Evolutionary conservation across 1,140 invertebrate species (phyloP).

Genomic region (Nymphalis io): DNA sequence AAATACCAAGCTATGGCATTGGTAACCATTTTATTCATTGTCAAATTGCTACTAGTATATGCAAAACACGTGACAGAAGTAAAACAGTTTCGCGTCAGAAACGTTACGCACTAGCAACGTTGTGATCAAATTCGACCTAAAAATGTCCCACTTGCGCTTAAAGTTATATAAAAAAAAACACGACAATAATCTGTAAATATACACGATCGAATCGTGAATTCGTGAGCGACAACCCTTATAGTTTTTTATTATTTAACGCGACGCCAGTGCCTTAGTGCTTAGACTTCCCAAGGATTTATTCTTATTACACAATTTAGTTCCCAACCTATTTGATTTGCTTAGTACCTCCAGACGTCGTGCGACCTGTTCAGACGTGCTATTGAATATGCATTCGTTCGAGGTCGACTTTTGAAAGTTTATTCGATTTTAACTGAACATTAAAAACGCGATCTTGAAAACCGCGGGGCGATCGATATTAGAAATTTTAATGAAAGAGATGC

Average conservation of each 20-base stretch:
- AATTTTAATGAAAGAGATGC: background rate
- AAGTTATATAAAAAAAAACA: too few species aligned
- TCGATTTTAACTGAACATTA: constrained; percentile 11
- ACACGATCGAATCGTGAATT: background rate
- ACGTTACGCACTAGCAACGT: too few species aligned
- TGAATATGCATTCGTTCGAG: constrained; percentile 32
- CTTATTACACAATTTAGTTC: constrained; percentile 20
- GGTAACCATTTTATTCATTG: too few species aligned
- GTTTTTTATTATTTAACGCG: constrained; percentile 20
- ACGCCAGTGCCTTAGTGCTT: constrained; percentile 16
- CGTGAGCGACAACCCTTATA: background rate
- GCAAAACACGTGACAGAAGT: too few species aligned
- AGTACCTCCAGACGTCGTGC: constrained; percentile 20
- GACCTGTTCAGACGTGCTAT: constrained; percentile 25
- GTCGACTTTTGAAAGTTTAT: constrained; percentile 21
- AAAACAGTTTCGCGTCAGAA: too few species aligned
- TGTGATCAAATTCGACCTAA: too few species aligned
- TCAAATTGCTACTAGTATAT: too few species aligned
- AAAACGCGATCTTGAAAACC: background rate
- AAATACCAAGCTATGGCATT: too few species aligned
- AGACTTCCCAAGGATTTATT: constrained; percentile 36
- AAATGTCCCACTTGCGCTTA: too few species aligned
- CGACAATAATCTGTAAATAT: background rate
- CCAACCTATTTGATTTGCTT: constrained; percentile 23
- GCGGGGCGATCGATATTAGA: background rate